Conservation (phyloP, 2,113 vertebrate genomes). For the Brachyhypopomus gauderio region DNA sequence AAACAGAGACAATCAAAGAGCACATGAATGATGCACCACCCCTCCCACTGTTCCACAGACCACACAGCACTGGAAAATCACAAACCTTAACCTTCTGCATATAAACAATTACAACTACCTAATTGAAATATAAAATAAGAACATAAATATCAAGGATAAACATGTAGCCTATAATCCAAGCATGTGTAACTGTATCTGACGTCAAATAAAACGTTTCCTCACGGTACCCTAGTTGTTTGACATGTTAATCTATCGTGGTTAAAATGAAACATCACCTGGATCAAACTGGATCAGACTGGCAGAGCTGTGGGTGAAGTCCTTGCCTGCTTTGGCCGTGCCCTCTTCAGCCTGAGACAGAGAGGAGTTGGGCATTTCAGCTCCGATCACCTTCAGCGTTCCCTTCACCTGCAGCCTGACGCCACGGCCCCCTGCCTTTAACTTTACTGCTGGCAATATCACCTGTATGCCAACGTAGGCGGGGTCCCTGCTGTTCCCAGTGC, state of each 20-base stretch:
- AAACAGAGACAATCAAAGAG: background rate
- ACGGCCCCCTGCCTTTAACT: background rate
- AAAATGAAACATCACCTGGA: conserved; percentile 65
- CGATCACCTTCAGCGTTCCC: background rate
- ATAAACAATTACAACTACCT: no score
- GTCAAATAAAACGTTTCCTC: no score
- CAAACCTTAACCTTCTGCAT: no score
- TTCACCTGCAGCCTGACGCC: background rate
- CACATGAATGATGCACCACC: background rate
- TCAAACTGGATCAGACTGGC: conserved; percentile 74
- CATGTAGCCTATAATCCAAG: no score
- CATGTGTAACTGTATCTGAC: no score
- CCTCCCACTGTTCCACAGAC: no score
- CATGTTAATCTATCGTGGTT: background rate
- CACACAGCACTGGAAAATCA: no score
- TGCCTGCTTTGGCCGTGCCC: conserved; percentile 66
- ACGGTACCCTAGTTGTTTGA: background rate
- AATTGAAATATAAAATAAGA: no score
- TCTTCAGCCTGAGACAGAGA: conserved; percentile 69
- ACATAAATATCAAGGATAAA: no score
- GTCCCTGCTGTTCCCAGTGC: conserved; percentile 69
- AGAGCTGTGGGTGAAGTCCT: conserved; percentile 73
- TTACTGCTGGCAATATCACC: conserved; percentile 52
- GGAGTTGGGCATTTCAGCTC: background rate
- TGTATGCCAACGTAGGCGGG: conserved; percentile 72